Conservation (phyloP, 1,140 invertebrate genomes). For the Metaphire vulgaris region DNA sequence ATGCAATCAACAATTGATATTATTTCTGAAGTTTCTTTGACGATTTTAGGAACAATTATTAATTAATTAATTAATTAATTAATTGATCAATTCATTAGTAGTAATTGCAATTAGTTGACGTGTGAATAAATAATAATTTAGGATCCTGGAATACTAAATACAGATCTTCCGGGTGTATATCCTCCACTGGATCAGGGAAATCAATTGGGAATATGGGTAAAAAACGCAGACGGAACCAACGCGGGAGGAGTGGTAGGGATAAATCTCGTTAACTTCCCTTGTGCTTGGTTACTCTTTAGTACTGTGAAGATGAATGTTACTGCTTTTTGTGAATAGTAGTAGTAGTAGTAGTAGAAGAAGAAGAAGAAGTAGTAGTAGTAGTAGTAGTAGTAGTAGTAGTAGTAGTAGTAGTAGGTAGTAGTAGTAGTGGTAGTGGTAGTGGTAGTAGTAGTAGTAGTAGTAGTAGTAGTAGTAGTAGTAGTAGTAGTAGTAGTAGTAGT, state of each 20-base stretch:
- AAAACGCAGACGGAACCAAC: slow-evolving; percentile 31
- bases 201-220: slow-evolving; percentile 9
- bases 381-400: slow-evolving; percentile 13
- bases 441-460: neutral
- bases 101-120: no score
- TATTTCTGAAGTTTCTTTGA: no score
- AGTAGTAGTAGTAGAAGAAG: neutral
- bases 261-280: no score
- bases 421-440: slow-evolving; percentile 11
- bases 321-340: no score
- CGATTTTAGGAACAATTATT: no score
- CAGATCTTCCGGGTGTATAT: neutral
- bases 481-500: neutral
- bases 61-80: no score
- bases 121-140: no score
- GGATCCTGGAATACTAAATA: slow-evolving; percentile 22
- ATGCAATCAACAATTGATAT: no score
- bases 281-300: no score
- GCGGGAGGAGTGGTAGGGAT: neutral
- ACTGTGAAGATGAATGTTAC: neutral
- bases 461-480: neutral
- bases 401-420: no score
- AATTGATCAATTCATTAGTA: no score
- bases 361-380: slow-evolving; percentile 1
- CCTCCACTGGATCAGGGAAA: neutral